Base-by-base conservation (phyloP, 2,113 vertebrate species). In the Capreolus pygargus region DNA sequence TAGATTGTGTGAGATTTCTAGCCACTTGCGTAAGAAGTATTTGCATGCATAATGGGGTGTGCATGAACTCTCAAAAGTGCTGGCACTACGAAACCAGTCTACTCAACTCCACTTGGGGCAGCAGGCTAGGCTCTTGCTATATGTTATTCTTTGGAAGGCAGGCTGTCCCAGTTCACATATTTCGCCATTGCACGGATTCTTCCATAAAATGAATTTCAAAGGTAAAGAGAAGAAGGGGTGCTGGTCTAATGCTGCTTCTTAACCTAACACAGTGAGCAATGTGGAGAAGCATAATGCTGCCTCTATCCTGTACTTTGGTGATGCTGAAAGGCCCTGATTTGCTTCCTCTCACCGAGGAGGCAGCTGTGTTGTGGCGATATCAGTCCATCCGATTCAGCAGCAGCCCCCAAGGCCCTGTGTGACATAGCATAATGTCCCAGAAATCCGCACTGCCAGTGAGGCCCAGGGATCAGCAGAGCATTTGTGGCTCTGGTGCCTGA, bases 271-370 rank as follows among this genome's bases (percentile, higher is more conserved):
- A 33, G 47, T 3, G 7, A 45, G 55, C 86, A 97, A 97, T 97
- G 92, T 50, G 92, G 43, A 39, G 45, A 98, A 98, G 96, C 64
- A n/a, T 98, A 96, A 96, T 79, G n/a, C 19, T 85, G 94, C 95
- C 97, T 98, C 78, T 57, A 79, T 97, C 89, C 87, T 33, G 57
- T 95, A 97, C 92, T 96, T 57, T 17, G 39, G 90, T 98, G 97
- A 95, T 54, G 78, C 90, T 94, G 89, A 97, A 95, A 97, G 25
- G 23, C 52, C 94, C 82, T 97, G 89, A 82, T 19, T 12, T 86
- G 84, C 81, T 96, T 87, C 81, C 64, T 43, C 17, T 91, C 83
- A 52, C 15, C 16, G 4, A 81, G 86, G 98, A 98, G 61, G 93
- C 43, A 96, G 25, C 81, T 98, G 64, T 95, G 39, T 5, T 21